Base-by-base conservation (phyloP, 2,113 vertebrate species). In the Lichenostomus cassidix region DNA sequence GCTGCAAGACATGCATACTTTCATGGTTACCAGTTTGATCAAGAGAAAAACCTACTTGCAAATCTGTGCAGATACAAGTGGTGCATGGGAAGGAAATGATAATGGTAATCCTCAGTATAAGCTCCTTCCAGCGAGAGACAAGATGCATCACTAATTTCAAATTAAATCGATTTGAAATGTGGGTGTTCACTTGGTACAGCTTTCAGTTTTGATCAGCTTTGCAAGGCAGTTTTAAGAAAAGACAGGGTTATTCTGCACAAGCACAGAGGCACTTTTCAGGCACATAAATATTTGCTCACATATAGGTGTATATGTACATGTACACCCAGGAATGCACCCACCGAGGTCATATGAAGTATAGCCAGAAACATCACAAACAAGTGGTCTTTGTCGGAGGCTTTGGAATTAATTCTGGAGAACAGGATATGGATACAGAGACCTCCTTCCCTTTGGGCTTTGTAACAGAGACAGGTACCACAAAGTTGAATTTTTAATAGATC, bases 121-220 rank as follows among this genome's bases (percentile, higher is more conserved):
- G 28, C 27, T 86, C 75, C 75, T 63, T 62, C 67, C 65, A 70
- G 27, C 28, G 21, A 79, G 27, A 80, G 39, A 55, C 22, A 55
- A 91, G 67, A 68, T 35, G 21, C 37, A 55, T 84, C 73, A 69
- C 58, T 89, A 91, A 87, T 78, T 90, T 77, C n/a, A 77, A 82
- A 58, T 28, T 67, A 84, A 73, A 63, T 21, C 12, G n/a, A 63
- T 67, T n/a, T 70, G 55, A 83, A 78, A 80, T 7, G 31, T 39
- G 35, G 52, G 16, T 22, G 7, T 73, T 85, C 35, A 24, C 37
- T 84, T 50, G 12, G 33, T 60, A 50, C 37, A 79, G 33, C 42
- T 81, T 86, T 31, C 56, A 63, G 31, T 20, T 91, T 52, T 60
- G 29, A 82, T 64, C 31, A 10, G 4, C 77, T 92, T 78, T 16